A percentile compares a stretch with the other conserved stretches of the same genome.
Conservation (phyloP, 2,797 vertebrate species). For the Danio aesculapii region DNA sequence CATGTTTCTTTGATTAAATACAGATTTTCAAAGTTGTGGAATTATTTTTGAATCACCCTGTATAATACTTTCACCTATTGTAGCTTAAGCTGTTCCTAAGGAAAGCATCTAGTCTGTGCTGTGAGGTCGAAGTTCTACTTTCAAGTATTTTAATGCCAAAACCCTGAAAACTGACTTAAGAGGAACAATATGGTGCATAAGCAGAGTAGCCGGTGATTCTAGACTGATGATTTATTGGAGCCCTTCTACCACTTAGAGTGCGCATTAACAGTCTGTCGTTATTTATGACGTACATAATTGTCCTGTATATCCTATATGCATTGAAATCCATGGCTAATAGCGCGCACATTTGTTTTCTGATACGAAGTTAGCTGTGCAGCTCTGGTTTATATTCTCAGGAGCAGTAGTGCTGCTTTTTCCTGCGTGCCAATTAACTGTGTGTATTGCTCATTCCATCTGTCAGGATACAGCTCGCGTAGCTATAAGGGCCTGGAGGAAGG, state of each 20-base stretch:
- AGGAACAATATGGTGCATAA: not conserved
- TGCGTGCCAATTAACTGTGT: slow-evolving; percentile 31
- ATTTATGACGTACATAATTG: slow-evolving; percentile 5
- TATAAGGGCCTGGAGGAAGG: slow-evolving; percentile 54
- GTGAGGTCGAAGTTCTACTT: no score
- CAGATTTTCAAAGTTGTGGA: no score
- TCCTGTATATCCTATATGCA: not conserved
- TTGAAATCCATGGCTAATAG: not conserved
- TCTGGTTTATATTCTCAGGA: slow-evolving; percentile 52
- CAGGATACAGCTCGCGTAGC: slow-evolving; percentile 51
- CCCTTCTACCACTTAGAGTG: not conserved
- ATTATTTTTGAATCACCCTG: no score
- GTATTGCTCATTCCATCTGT: slow-evolving; percentile 35
- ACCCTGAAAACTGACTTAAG: not conserved
- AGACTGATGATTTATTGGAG: not conserved
- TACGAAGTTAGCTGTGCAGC: slow-evolving; percentile 8
- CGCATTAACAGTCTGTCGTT: not conserved
- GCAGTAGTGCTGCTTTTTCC: slow-evolving; percentile 14
- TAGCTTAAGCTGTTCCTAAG: no score
- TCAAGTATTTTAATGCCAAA: not conserved
- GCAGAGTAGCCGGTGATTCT: not conserved
- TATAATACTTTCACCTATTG: no score
- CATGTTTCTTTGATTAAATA: no score
- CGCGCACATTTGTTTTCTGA: not conserved
- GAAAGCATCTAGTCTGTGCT: no score